These are phyloP conservation scores for Tenthredo mesomela DNA, from an alignment of 2,888 invertebrate genomes.

Conservation along the genomic window DNA sequence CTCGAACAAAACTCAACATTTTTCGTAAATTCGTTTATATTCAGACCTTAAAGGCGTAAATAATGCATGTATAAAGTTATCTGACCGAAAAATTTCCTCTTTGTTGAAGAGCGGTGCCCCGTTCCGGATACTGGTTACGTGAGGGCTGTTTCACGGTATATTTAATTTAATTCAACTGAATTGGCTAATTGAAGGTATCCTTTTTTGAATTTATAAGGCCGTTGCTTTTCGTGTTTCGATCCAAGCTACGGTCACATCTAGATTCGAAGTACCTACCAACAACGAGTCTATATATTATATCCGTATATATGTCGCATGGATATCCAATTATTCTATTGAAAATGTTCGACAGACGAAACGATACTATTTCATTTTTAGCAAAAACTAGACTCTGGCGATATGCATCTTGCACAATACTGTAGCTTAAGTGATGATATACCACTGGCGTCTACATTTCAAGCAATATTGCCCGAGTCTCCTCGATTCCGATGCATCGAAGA, in stretches of 20 bases:
- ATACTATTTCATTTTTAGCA: background rate
- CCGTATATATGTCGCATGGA: background rate
- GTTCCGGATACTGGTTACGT: background rate
- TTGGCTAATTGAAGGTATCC: constrained; percentile 8
- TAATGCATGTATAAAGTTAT: background rate
- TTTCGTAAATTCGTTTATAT: background rate
- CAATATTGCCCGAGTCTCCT: constrained; percentile 23
- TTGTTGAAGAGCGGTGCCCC: background rate
- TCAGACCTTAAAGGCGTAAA: background rate
- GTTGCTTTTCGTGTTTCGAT: background rate
- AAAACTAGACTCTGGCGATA: background rate
- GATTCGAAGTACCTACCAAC: background rate
- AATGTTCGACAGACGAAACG: background rate
- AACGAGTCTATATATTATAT: background rate
- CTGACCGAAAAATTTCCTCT: background rate
- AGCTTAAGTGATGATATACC: background rate
- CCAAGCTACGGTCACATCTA: background rate
- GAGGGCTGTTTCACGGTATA: background rate
- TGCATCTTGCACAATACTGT: background rate
- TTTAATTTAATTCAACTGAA: background rate
- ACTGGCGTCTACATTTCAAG: constrained; percentile 4
- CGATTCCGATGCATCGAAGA: background rate
- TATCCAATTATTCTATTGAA: background rate
- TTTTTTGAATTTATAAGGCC: background rate
- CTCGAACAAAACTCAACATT: background rate